Evolutionary conservation across 2,797 vertebrate genomes (phyloP).

Genomic region (Pseudopleuronectes americanus): DNA sequence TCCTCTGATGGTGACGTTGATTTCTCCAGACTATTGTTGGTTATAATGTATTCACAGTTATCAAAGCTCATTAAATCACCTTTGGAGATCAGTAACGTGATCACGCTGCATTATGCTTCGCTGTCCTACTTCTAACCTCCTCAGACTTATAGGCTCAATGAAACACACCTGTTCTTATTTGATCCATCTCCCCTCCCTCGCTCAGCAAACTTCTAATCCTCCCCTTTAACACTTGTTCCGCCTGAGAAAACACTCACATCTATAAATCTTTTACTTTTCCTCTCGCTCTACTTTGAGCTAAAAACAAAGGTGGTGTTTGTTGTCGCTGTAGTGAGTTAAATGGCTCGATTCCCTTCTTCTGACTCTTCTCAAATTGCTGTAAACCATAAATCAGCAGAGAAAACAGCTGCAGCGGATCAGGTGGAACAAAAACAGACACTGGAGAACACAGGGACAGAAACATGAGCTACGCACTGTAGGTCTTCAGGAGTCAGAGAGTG

Average conservation of each 20-base stretch:
- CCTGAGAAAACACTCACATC: background rate
- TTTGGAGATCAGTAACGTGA: slow-evolving; percentile 18
- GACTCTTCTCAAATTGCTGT: slow-evolving; percentile 57
- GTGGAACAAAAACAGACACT: slow-evolving; percentile 57
- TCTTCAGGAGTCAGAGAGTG: slow-evolving; percentile 22
- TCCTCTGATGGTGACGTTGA: slow-evolving; percentile 5
- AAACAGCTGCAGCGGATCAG: slow-evolving; percentile 61
- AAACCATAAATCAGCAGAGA: slow-evolving; percentile 64
- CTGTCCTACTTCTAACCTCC: slow-evolving; percentile 14
- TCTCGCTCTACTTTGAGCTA: background rate
- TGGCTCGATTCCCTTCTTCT: slow-evolving; percentile 24
- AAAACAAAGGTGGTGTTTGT: slow-evolving; percentile 5
- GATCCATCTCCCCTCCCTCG: background rate
- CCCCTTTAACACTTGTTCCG: background rate
- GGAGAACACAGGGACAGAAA: slow-evolving; percentile 46
- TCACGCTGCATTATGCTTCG: slow-evolving; percentile 6
- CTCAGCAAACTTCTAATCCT: background rate
- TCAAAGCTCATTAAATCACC: slow-evolving; percentile 21
- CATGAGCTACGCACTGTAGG: slow-evolving; percentile 19
- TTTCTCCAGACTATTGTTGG: slow-evolving; percentile 1
- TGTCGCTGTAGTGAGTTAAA: background rate
- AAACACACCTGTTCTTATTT: slow-evolving; percentile 21
- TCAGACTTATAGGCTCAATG: background rate
- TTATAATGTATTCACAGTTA: slow-evolving; percentile 17
- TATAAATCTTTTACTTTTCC: slow-evolving; percentile 8